These are phyloP conservation scores for Poeciliopsis gracilis DNA, from an alignment of 2,797 vertebrate genomes.

Conservation along the genomic window DNA sequence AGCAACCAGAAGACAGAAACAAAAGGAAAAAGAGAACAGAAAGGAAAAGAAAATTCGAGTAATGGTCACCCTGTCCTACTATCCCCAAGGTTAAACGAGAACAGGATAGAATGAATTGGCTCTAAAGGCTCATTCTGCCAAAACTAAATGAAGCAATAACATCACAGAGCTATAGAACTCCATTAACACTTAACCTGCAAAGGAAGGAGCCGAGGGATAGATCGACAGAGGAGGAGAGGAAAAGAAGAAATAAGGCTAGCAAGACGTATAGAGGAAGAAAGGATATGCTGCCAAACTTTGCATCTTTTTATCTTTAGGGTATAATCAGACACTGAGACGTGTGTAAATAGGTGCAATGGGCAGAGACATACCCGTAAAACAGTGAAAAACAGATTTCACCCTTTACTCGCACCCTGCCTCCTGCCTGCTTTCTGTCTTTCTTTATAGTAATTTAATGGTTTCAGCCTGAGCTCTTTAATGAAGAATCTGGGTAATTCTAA, in stretches of 20 bases:
- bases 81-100: constrained; percentile 81
- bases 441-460: constrained; percentile 68
- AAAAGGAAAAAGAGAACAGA: constrained; percentile 27
- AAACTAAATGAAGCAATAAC: constrained; percentile 86
- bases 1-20: constrained; percentile 10
- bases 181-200: constrained; percentile 79
- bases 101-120: constrained; percentile 79
- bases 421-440: constrained; percentile 35
- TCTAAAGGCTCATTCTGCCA: constrained; percentile 82
- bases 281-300: constrained; percentile 4
- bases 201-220: constrained; percentile 31
- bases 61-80: constrained; percentile 55
- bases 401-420: constrained; percentile 39
- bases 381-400: constrained; percentile 36
- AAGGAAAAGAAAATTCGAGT: constrained; percentile 32
- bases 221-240: constrained; percentile 21
- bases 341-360: constrained; percentile 21
- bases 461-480: constrained; percentile 69
- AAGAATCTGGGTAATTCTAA: constrained; percentile 73
- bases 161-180: constrained; percentile 75
- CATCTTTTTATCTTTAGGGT: constrained; percentile 27
- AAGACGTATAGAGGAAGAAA: constrained; percentile 23
- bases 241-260: constrained; percentile 32
- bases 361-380: constrained; percentile 32
- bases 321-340: constrained; percentile 32